Conservation (phyloP, 2,888 invertebrate species). For the Sarcophaga carnaria region DNA sequence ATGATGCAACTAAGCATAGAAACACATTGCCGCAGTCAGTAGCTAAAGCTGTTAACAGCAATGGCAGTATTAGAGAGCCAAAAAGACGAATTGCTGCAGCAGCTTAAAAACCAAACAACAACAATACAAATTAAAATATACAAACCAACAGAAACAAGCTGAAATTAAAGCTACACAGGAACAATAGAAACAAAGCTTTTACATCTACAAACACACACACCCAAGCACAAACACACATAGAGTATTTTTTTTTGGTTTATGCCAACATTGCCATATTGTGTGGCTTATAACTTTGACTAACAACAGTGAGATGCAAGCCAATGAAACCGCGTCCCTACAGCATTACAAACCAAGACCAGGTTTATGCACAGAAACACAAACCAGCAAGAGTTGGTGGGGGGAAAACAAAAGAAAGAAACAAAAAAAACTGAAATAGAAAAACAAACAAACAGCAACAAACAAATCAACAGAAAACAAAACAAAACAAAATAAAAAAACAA, state of each 20-base stretch:
- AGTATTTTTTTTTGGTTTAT: constrained; percentile 51
- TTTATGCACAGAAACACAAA: not conserved
- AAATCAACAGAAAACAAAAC: not conserved
- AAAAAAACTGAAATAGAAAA: constrained; percentile 2
- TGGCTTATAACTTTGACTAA: constrained; percentile 56
- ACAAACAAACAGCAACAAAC: constrained; percentile 40
- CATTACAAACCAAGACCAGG: constrained; percentile 6
- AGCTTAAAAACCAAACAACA: not conserved
- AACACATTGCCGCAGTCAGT: not conserved
- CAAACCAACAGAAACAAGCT: constrained; percentile 3
- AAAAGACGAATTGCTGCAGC: not conserved
- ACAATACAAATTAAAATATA: not conserved
- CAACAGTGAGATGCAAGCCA: constrained; percentile 17
- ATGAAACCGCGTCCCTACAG: constrained; percentile 35
- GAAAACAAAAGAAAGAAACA: not conserved
- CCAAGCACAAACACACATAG: no score
- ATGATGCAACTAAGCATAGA: no score
- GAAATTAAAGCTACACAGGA: constrained; percentile 26
- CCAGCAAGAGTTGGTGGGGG: not conserved
- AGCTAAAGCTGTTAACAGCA: not conserved
- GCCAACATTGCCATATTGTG: constrained; percentile 56
- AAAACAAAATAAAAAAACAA: not conserved
- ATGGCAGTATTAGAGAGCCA: not conserved
- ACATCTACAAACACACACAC: constrained; percentile 49
- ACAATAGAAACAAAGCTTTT: constrained; percentile 39